Percentiles rank a stretch among this genome's conserved stretches.
Evolutionary conservation across 2,797 vertebrate genomes (phyloP).

Genomic region (Fundulus diaphanus): DNA sequence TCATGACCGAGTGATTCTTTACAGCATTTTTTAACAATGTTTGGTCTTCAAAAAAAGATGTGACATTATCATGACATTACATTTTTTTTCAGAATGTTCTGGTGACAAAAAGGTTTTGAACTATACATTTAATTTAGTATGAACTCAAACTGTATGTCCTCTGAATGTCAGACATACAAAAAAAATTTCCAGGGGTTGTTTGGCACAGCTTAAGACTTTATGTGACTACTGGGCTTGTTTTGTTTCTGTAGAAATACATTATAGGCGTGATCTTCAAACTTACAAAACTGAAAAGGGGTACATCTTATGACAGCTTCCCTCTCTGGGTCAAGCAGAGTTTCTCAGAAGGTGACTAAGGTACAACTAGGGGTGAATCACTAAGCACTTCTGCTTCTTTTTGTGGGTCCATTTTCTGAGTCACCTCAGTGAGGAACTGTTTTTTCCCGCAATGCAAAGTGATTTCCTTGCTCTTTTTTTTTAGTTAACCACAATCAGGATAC

Average conservation of each 20-base stretch:
- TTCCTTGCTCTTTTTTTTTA: conserved; percentile 37
- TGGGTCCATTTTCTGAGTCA: conserved; percentile 69
- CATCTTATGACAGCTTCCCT: conserved; percentile 40
- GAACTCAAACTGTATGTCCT: not conserved
- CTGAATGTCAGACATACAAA: not conserved
- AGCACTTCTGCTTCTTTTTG: conserved; percentile 62
- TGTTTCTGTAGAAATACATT: not conserved
- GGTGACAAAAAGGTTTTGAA: not conserved
- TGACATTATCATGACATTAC: not conserved
- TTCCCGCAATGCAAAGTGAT: conserved; percentile 58
- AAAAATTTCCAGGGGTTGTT: not conserved
- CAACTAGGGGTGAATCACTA: conserved; percentile 56
- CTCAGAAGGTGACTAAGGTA: conserved; percentile 58
- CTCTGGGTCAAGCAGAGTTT: conserved; percentile 64
- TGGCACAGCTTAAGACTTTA: not conserved
- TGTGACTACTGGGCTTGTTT: not conserved
- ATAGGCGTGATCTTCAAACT: not conserved
- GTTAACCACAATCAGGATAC: conserved; percentile 55
- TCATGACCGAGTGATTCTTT: too few relatives aligned
- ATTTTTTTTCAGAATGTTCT: not conserved
- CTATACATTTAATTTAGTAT: not conserved
- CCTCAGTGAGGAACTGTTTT: conserved; percentile 34
- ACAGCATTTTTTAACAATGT: too few relatives aligned
- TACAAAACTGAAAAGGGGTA: conserved; percentile 14
- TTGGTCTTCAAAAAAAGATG: too few relatives aligned